These are phyloP conservation scores for Amphipyra berbera DNA, from an alignment of 2,888 invertebrate genomes.

Conservation along the genomic window DNA sequence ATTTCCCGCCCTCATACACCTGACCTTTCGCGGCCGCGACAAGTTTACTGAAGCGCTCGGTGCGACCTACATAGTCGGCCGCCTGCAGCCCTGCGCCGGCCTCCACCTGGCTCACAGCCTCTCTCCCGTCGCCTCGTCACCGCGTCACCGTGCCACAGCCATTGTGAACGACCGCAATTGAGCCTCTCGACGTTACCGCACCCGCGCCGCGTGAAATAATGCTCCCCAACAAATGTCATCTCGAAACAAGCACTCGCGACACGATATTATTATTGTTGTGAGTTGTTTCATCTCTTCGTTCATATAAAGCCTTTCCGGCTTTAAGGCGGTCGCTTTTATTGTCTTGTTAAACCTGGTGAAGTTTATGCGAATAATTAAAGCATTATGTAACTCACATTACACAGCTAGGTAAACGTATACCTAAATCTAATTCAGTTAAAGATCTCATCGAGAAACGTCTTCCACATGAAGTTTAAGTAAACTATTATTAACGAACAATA, in stretches of 20 bases:
- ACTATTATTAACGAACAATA: neutral
- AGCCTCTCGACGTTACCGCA: slow-evolving; percentile 75
- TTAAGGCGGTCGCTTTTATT: slow-evolving; percentile 69
- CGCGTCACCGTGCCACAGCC: slow-evolving; percentile 60
- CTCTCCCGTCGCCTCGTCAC: slow-evolving; percentile 41
- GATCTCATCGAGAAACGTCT: slow-evolving; percentile 3
- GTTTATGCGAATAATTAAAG: slow-evolving; percentile 72
- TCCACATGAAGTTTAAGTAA: neutral
- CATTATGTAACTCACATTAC: slow-evolving; percentile 63
- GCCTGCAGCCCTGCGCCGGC: slow-evolving; percentile 67
- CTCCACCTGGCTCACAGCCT: slow-evolving; percentile 59
- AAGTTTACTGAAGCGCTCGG: slow-evolving; percentile 86
- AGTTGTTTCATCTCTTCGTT: slow-evolving; percentile 73
- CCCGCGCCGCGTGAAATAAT: slow-evolving; percentile 78
- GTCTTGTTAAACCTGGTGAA: slow-evolving; percentile 70
- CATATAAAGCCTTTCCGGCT: slow-evolving; percentile 72
- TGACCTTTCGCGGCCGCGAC: slow-evolving; percentile 88
- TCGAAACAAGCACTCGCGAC: slow-evolving; percentile 73
- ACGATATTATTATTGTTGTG: slow-evolving; percentile 80
- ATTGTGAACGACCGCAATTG: slow-evolving; percentile 81
- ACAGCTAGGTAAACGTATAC: slow-evolving; percentile 37
- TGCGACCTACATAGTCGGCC: slow-evolving; percentile 85
- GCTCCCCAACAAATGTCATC: slow-evolving; percentile 78
- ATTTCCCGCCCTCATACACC: slow-evolving; percentile 88
- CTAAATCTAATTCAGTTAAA: slow-evolving; percentile 17